These are phyloP conservation scores for Leptocoma aspasia DNA, from an alignment of 2,113 vertebrate genomes.

Conservation along the genomic window DNA sequence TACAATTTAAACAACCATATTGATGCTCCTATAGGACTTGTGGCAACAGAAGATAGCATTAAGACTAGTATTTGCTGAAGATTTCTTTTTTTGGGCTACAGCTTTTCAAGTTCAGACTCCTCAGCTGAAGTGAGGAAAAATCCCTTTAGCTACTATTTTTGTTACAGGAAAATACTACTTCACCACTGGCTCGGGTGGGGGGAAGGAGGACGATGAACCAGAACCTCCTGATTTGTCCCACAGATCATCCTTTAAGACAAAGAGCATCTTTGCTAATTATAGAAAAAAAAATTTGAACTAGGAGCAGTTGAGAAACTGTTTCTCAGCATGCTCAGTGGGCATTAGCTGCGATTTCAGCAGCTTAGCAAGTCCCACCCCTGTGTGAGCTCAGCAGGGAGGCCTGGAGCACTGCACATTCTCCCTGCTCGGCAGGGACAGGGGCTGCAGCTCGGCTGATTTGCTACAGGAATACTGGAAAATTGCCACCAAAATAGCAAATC, in stretches of 20 bases:
- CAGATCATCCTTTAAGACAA: background rate
- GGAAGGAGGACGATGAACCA: background rate
- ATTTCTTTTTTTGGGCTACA: background rate
- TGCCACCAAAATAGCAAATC: slow-evolving; percentile 49
- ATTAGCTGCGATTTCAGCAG: slow-evolving; percentile 46
- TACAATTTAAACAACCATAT: background rate
- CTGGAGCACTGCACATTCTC: slow-evolving; percentile 42
- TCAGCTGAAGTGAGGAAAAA: slow-evolving; percentile 12
- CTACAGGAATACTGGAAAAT: slow-evolving; percentile 49
- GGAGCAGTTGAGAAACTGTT: slow-evolving; percentile 26
- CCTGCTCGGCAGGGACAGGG: slow-evolving; percentile 41
- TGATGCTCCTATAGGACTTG: background rate
- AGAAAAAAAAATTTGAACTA: background rate
- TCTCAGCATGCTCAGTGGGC: slow-evolving; percentile 37
- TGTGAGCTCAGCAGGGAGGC: background rate
- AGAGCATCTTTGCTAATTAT: slow-evolving; percentile 43
- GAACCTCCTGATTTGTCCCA: background rate
- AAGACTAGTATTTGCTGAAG: background rate
- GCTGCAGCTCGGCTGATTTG: background rate
- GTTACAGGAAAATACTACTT: slow-evolving; percentile 54
- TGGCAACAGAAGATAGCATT: background rate
- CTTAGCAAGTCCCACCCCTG: slow-evolving; percentile 50
- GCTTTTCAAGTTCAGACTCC: slow-evolving; percentile 44
- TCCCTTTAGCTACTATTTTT: slow-evolving; percentile 55
- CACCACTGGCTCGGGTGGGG: background rate